A percentile compares a stretch with the other conserved stretches of the same genome.
Evolutionary conservation across 2,113 vertebrate species (phyloP).

Genomic region (Pomatorhinus ruficollis): DNA sequence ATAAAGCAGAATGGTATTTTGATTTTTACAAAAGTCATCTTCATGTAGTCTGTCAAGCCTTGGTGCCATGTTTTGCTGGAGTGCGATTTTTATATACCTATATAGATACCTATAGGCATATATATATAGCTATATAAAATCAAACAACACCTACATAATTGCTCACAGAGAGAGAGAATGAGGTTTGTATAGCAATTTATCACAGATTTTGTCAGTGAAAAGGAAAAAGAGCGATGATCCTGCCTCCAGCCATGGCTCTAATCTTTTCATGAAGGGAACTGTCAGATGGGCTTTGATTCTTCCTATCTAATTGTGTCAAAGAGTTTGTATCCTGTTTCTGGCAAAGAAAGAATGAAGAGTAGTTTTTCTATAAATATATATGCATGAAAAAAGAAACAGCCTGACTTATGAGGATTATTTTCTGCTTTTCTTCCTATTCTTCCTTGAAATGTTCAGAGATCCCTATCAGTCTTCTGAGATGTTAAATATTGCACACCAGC

Average conservation of each 20-base stretch:
- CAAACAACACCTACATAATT: neutral
- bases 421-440: neutral
- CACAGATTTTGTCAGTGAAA: neutral
- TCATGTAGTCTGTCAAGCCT: neutral
- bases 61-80: neutral
- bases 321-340: neutral
- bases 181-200: neutral
- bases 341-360: neutral
- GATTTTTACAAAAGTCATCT: neutral
- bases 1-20: neutral
- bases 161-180: neutral
- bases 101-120: neutral
- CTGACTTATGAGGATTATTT: neutral
- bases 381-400: neutral
- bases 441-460: neutral
- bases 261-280: neutral
- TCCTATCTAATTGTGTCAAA: neutral
- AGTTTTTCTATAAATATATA: neutral
- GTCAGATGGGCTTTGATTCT: neutral
- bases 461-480: neutral
- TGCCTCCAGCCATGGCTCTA: neutral
- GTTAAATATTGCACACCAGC: neutral
- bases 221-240: neutral
- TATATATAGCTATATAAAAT: neutral
- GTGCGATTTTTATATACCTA: neutral